phyloP scores from a whole-genome alignment of 2,113 vertebrate species.

The Sisor rabdophorus region DNA sequence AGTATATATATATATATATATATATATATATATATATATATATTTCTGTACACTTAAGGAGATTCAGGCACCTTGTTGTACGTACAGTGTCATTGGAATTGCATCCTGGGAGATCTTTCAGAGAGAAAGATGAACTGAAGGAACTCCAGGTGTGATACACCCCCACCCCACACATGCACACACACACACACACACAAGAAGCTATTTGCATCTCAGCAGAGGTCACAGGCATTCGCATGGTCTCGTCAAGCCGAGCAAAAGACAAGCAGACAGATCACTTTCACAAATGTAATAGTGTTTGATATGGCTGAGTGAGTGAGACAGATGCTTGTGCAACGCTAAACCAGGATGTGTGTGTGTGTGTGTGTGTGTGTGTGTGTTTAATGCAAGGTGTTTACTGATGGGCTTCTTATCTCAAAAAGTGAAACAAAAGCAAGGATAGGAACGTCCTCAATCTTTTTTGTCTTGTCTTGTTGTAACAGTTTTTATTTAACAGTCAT shows the following conservation, averaged over 20 bases:
- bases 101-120: conserved; percentile 36
- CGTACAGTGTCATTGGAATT: conserved; percentile 19
- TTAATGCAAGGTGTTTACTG: conserved; percentile 35
- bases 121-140: conserved; percentile 35
- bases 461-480: too few relatives aligned
- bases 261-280: conserved; percentile 53
- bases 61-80: conserved; percentile 36
- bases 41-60: conserved; percentile 27
- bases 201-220: conserved; percentile 46
- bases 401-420: conserved; percentile 41
- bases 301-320: conserved; percentile 51
- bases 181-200: conserved; percentile 7
- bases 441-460: background rate
- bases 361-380: conserved; percentile 12
- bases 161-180: conserved; percentile 11
- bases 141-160: conserved; percentile 26
- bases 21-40: too few relatives aligned
- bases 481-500: background rate
- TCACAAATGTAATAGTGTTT: conserved; percentile 51
- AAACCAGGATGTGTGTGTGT: conserved; percentile 20
- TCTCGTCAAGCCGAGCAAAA: conserved; percentile 28
- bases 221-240: conserved; percentile 29
- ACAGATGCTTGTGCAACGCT: conserved; percentile 45
- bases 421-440: background rate
- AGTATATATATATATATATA: too few relatives aligned